Evolutionary conservation across 2,888 invertebrate genomes (phyloP), one percentile per base, ranked within the genome.

Genomic region (Drosophila nr. perissopoda): DNA sequence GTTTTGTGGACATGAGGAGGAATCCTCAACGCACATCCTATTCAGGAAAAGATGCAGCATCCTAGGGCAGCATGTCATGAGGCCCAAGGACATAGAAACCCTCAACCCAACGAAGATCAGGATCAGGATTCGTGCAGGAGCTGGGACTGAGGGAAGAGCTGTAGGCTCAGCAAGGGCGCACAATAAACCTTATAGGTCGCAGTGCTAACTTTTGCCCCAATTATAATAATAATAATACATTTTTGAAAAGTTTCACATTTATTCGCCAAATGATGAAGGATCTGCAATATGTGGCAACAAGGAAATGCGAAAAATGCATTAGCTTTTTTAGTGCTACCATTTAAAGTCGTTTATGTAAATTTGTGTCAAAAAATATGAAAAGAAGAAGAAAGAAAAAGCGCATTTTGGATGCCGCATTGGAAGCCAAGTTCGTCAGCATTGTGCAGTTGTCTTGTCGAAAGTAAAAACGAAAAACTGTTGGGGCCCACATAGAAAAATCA

Each of bases 391-490:
- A 36, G 36, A 36, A 1, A 16, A 38, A 18, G 4, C 2, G 10
- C 8, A 38, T 38, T 38, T 38, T 38, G 38, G 38, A 38, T 16
- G 13, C 21, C 27, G 18, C 13, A 25, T 29, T 56, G 27, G 46
- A 16, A 16, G 0, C 40, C 56, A 40, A 40, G 56, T 21, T 40
- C 56, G 29, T 7, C 40, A 31, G 10, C 56, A 31, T 29, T 5
- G n/a, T 27, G 38, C 13, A 5, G 38, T n/a, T 10, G 34, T 42
- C 64, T 64, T 76, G 66, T 68, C 64, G 74, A 77, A 78, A 78
- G 78, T 78, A 71, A 78, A 78, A 78, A 57, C 78, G 78, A 71
- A 78, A 78, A 79, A 57, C 78, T 63, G 25, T 25, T 2, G 38
- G 18, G 54, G 21, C 64, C 52, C 63, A 61, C 36, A 70, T 67